Conservation (phyloP, 2,888 invertebrate genomes). For the Lagria hirta region DNA sequence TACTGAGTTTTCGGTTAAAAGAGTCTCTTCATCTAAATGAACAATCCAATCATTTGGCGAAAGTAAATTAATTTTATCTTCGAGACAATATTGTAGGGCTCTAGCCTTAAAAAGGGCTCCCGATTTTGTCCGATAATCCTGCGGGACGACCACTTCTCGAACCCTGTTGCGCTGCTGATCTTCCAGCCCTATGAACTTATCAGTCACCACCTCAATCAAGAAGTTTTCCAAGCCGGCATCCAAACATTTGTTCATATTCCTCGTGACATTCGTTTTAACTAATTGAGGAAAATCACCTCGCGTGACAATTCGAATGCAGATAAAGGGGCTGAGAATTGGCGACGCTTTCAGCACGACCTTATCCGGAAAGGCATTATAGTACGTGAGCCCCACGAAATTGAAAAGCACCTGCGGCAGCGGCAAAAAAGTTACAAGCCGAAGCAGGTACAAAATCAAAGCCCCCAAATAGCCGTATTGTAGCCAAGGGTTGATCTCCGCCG, state of each 20-base stretch:
- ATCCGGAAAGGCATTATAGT: conserved; percentile 94
- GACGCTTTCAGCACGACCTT: conserved; percentile 83
- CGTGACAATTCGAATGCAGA: conserved; percentile 92
- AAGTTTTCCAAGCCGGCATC: conserved; percentile 94
- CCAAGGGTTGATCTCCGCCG: conserved; percentile 73
- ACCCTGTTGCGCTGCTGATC: conserved; percentile 79
- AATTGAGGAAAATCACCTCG: conserved; percentile 91
- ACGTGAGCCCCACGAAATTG: conserved; percentile 81
- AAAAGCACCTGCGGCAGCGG: conserved; percentile 88
- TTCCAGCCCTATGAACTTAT: conserved; percentile 78
- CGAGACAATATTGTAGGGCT: conserved; percentile 93
- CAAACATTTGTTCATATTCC: conserved; percentile 84
- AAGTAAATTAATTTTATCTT: conserved; percentile 82
- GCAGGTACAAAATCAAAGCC: conserved; percentile 71
- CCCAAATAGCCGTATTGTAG: conserved; percentile 76
- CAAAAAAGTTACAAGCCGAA: conserved; percentile 79
- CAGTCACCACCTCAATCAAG: conserved; percentile 93
- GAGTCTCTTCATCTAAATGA: conserved; percentile 96
- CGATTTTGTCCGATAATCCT: conserved; percentile 81
- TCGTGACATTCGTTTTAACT: conserved; percentile 81
- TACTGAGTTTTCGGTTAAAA: conserved; percentile 89
- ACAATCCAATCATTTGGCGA: conserved; percentile 93
- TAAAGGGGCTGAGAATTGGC: conserved; percentile 88
- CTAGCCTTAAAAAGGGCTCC: conserved; percentile 94
- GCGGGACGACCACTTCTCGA: conserved; percentile 86